Evolutionary conservation across 2,113 vertebrate species (phyloP).

Genomic region (Hippocampus comes): DNA sequence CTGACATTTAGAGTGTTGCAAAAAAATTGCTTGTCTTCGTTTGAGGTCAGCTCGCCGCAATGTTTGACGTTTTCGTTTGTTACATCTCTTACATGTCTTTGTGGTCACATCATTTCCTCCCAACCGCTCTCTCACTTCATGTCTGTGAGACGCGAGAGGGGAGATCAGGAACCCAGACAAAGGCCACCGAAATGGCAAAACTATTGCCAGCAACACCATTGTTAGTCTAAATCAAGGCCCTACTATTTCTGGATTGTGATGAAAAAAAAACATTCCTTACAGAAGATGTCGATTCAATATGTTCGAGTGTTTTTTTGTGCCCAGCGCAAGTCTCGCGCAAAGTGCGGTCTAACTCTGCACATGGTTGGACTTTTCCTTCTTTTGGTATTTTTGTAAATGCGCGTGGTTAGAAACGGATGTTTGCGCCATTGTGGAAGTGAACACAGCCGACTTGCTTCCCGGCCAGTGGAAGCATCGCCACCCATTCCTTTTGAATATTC

Average conservation of each 20-base stretch:
- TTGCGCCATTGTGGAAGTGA: no score
- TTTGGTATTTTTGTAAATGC: no score
- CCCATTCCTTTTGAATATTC: no score
- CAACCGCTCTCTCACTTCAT: slow-evolving; percentile 21
- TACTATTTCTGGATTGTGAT: not conserved
- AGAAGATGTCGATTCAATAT: no score
- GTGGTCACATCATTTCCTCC: slow-evolving; percentile 63
- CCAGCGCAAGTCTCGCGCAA: no score
- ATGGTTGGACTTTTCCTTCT: no score
- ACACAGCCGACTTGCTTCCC: no score
- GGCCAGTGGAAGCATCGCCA: no score
- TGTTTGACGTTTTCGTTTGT: slow-evolving; percentile 41
- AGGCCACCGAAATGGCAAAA: not conserved
- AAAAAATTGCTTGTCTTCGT: slow-evolving; percentile 47
- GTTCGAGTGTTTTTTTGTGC: no score
- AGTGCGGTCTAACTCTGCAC: no score
- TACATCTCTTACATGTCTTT: slow-evolving; percentile 50
- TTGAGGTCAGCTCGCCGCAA: slow-evolving; percentile 56
- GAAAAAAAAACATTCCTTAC: no score
- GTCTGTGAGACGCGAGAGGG: slow-evolving; percentile 6
- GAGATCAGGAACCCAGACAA: slow-evolving; percentile 30
- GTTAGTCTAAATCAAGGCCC: not conserved
- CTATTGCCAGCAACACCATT: slow-evolving; percentile 25
- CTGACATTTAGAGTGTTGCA: slow-evolving; percentile 61
- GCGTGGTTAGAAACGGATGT: no score